Conservation (phyloP, 2,888 invertebrate genomes). For the Eristalis intricaria region DNA sequence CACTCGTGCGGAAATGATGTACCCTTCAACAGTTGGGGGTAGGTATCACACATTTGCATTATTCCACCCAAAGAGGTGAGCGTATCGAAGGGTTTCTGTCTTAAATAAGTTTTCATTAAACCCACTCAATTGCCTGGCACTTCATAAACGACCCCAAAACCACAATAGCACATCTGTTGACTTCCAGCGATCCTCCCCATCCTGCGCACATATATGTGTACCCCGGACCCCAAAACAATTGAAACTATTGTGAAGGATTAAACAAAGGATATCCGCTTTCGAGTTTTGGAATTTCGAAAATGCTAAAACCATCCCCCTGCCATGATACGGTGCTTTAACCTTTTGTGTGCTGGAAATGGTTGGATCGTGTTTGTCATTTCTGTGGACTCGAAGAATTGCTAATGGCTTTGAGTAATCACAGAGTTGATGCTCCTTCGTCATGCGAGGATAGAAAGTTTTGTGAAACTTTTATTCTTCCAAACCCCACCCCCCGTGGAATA, state of each 20-base stretch:
- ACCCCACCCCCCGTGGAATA: neutral
- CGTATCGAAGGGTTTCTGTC: neutral
- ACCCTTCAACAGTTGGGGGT: neutral
- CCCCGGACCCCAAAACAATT: conserved; percentile 1
- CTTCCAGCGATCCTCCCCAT: neutral
- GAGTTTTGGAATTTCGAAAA: conserved; percentile 22
- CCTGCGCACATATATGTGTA: neutral
- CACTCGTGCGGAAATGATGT: neutral
- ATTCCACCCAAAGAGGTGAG: neutral
- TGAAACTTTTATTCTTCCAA: neutral
- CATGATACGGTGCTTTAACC: conserved; percentile 29
- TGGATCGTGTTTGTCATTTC: neutral
- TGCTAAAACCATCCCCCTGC: conserved; percentile 24
- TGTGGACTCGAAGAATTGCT: neutral
- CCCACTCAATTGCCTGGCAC: neutral
- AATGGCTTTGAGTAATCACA: conserved; percentile 24
- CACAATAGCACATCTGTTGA: conserved; percentile 25
- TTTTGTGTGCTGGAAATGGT: conserved; percentile 1
- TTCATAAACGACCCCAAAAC: neutral
- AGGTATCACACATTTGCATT: neutral
- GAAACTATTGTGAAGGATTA: conserved; percentile 37
- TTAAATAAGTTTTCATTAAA: conserved; percentile 11
- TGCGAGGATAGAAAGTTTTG: neutral
- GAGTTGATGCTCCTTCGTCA: neutral
- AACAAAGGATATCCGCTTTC: conserved; percentile 32